Evolutionary conservation across 2,113 vertebrate genomes (phyloP).

Genomic region (Ahaetulla prasina): DNA sequence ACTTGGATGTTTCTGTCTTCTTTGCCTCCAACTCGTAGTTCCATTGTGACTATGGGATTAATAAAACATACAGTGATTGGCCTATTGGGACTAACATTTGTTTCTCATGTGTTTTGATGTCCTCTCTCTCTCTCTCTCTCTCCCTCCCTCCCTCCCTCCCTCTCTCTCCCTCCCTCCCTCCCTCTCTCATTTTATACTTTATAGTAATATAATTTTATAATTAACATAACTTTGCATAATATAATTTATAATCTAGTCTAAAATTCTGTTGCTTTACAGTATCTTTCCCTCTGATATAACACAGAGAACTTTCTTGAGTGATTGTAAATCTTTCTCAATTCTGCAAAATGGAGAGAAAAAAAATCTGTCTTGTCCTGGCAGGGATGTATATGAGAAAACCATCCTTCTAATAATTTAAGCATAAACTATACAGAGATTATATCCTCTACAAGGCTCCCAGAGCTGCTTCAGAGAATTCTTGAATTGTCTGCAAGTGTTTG

Average conservation of each 20-base stretch:
- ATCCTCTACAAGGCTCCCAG: not conserved
- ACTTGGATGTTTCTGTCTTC: not conserved
- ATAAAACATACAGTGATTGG: not conserved
- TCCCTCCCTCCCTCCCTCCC: fast-evolving
- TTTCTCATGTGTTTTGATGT: too few relatives aligned
- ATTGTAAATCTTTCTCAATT: not conserved
- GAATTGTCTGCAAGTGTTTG: not conserved
- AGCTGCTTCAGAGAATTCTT: not conserved
- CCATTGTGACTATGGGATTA: not conserved
- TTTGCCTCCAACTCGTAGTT: not conserved
- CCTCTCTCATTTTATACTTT: not conserved
- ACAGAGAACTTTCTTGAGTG: not conserved
- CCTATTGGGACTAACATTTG: not conserved
- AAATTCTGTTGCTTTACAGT: not conserved
- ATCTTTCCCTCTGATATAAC: not conserved
- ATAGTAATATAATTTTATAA: not conserved
- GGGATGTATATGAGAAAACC: not conserved
- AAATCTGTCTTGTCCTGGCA: not conserved
- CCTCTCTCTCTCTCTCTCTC: too few relatives aligned
- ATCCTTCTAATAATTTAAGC: not conserved
- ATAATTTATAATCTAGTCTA: not conserved
- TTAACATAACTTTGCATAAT: not conserved
- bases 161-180: too few relatives aligned
- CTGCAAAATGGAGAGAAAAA: not conserved
- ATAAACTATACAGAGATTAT: not conserved